Base-by-base conservation (phyloP, 2,113 vertebrate species). In the Callionymus lyra region DNA sequence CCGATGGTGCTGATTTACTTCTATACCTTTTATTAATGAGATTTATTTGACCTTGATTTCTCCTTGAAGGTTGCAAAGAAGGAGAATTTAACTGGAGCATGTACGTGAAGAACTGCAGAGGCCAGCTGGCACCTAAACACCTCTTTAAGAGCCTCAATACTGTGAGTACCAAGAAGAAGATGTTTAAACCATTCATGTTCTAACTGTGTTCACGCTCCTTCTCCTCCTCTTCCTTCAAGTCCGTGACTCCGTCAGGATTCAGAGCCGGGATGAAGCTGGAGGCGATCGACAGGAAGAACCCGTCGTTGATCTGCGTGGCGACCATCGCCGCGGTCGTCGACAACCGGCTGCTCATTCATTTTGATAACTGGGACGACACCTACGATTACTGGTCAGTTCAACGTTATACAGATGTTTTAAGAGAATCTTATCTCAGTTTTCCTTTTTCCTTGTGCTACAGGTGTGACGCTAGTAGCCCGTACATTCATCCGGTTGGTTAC, bases 391-490 rank as follows among this genome's bases (percentile, higher is more conserved):
- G 91, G 93, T 95, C 75, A 66, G 31, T 12, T 36, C 6, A 17
- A 11, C 9, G 3, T 12, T 18, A 12, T 41, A 5, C 8, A 27
- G 21, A 8, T 27, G 8, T n/a, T n/a, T n/a, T 27, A 27, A 27
- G 8, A 27, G 8, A 8, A 5, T 27, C 4, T 27, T 4, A 5
- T 27, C 3, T 42, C 6, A 14, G 16, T 19, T 19, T 19, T 14
- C 6, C 4, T 31, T 2, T 4, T 17, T 15, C 6, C 13, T 12
- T 44, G 42, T 42, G 12, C 45, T 40, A 12, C 41, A 93, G 91
- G 91, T 94, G 92, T 73, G 92, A 94, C 48, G 82, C 89, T 1
- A 92, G 89, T 82, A 92, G 90, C 77, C 90, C 89, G 0, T 94
- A 90, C 59, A 92, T 94, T 50, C 88, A 84, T 69, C 91, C 92